Conservation (phyloP, 2,797 vertebrate species). For the Trematomus bernacchii region DNA sequence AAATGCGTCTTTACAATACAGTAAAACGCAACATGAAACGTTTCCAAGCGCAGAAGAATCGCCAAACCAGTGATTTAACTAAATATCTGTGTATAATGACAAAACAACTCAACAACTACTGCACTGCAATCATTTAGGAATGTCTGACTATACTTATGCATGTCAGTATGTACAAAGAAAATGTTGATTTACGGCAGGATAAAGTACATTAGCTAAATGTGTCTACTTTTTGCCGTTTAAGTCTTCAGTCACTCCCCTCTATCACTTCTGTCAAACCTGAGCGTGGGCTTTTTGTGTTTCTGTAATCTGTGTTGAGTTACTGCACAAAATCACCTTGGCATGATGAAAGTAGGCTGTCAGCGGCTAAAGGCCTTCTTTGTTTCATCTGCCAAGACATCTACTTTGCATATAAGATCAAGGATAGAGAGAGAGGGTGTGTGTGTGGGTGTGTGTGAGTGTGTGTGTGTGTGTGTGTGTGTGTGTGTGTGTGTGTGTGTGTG, state of each 20-base stretch:
- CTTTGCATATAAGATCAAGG: constrained; percentile 6
- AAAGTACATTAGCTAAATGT: not conserved
- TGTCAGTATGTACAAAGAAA: not conserved
- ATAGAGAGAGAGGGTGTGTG: too few relatives aligned
- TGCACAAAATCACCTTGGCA: not conserved
- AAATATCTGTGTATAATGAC: not conserved
- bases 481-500: too few relatives aligned
- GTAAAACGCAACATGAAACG: not conserved
- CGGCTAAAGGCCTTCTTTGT: not conserved
- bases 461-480: too few relatives aligned
- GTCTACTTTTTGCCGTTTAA: not conserved
- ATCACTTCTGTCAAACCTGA: not conserved
- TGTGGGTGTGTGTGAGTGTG: too few relatives aligned
- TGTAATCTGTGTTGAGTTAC: not conserved
- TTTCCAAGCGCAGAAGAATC: not conserved
- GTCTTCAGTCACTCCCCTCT: not conserved
- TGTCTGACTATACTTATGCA: not conserved
- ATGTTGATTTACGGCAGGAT: not conserved
- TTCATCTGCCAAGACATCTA: not conserved
- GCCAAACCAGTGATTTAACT: not conserved
- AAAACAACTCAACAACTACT: not conserved
- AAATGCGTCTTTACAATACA: too few relatives aligned
- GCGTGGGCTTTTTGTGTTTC: not conserved
- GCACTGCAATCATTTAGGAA: not conserved
- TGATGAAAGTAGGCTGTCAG: not conserved